Percentiles rank a stretch among this genome's conserved stretches.
These are phyloP conservation scores for Meloe dianella DNA, from an alignment of 2,888 invertebrate genomes.

Conservation along the genomic window DNA sequence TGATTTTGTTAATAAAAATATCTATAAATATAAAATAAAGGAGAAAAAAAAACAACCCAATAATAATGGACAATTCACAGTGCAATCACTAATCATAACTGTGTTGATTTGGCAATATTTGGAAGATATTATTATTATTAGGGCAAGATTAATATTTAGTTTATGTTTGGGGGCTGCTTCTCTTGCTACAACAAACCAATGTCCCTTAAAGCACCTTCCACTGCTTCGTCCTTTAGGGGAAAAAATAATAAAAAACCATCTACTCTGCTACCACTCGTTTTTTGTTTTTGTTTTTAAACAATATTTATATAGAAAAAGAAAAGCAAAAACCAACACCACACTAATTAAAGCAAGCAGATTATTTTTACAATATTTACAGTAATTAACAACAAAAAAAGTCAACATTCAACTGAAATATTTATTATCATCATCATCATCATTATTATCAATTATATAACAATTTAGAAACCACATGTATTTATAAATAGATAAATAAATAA, in stretches of 20 bases:
- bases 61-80: slow-evolving; percentile 19
- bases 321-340: slow-evolving; percentile 4
- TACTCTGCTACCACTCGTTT: slow-evolving; percentile 16
- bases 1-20: background rate
- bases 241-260: slow-evolving; percentile 45
- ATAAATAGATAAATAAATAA: background rate
- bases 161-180: slow-evolving; percentile 12
- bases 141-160: slow-evolving; percentile 2
- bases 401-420: slow-evolving; percentile 6
- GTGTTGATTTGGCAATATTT: slow-evolving; percentile 8
- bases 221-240: slow-evolving; percentile 82
- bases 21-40: too few species aligned
- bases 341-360: background rate
- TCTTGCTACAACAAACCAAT: slow-evolving; percentile 82
- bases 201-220: slow-evolving; percentile 92
- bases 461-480: background rate
- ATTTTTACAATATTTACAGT: slow-evolving; percentile 2
- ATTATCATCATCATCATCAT: background rate
- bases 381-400: background rate
- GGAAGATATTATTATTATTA: too few species aligned
- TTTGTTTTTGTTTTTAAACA: background rate
- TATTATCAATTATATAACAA: background rate
- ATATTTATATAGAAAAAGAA: background rate
- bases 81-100: background rate
- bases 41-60: background rate